Base-by-base conservation (phyloP, 1,140 invertebrate species). In the Drosophila rhopaloa region DNA sequence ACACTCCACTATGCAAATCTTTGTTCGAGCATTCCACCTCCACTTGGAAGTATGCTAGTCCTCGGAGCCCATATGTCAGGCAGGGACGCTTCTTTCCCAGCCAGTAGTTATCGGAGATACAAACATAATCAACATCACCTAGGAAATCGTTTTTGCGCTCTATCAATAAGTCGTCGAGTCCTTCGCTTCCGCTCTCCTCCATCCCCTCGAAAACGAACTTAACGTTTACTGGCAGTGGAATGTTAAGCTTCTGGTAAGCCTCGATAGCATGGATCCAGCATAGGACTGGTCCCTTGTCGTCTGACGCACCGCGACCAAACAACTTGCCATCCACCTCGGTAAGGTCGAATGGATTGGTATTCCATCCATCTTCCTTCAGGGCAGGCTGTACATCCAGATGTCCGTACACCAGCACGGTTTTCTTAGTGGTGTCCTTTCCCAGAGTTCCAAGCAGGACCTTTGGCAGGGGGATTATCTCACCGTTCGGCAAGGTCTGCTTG, bases 81-180 rank as follows among this genome's bases (percentile, higher is more conserved):
- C 98, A 99, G 0, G 99, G 99, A 91, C 98, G 98, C 10, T 95
- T 96, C 40, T 96, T 99, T 7, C 98, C 98, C 16, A 99, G 93
- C 99, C 98, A 99, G 90, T 99, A 99, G 93, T 99, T 99, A 91
- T 99, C 99, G 44, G 98, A 99, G 86, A 99, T 99, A 92, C 98
- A 99, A 35, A 99, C 97, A 93, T 95, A 99, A 92, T 99, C 98
- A 0, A 98, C 95, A 91, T 95, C 94, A 59, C 95, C 94, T 13
- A 99, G 94, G 92, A 99, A 99, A 14, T 94, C 94, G 70, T 94
- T 93, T 92, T 98, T 98, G 71, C 94, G 93, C 5, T 95, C 91
- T 71, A 95, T 93, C 1, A 99, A 93, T 13, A 99, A 92, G 4
- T 97, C 96, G 92, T 99, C 98, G 10, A 99, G 93, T 32, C 98